These are phyloP conservation scores for Folsomia candida DNA, from an alignment of 2,888 invertebrate genomes.

Conservation along the genomic window DNA sequence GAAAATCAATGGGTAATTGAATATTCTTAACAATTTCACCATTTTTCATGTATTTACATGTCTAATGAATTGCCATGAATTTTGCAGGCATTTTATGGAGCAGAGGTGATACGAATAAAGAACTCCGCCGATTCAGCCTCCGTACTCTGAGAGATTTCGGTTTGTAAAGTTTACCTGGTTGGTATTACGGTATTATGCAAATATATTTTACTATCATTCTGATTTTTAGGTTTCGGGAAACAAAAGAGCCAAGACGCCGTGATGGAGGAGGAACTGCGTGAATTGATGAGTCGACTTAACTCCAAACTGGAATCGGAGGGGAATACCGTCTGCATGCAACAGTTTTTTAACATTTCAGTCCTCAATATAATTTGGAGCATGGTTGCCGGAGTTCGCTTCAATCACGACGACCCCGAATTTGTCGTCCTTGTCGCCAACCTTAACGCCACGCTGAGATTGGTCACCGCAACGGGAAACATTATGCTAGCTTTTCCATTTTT, in stretches of 20 bases:
- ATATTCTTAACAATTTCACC: too few species aligned
- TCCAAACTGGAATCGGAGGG: not conserved
- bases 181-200: not conserved
- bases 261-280: slow-evolving; percentile 25
- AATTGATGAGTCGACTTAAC: slow-evolving; percentile 24
- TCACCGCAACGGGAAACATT: not conserved
- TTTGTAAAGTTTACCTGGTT: not conserved
- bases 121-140: not conserved
- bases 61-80: not conserved
- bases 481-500: slow-evolving; percentile 32
- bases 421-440: not conserved
- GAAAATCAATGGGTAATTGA: slow-evolving; percentile 38
- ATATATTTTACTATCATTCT: not conserved
- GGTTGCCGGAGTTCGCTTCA: slow-evolving; percentile 30
- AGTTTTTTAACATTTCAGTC: slow-evolving; percentile 34
- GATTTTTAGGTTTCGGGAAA: slow-evolving; percentile 38
- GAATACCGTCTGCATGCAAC: slow-evolving; percentile 24
- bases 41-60: not conserved
- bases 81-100: not conserved
- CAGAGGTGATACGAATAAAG: not conserved
- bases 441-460: not conserved
- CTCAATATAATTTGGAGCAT: slow-evolving; percentile 34
- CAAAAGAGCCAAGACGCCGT: slow-evolving; percentile 24
- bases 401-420: slow-evolving; percentile 26
- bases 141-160: not conserved